Base-by-base conservation (phyloP, 2,888 invertebrate genomes). In the Thalpophila matura region DNA sequence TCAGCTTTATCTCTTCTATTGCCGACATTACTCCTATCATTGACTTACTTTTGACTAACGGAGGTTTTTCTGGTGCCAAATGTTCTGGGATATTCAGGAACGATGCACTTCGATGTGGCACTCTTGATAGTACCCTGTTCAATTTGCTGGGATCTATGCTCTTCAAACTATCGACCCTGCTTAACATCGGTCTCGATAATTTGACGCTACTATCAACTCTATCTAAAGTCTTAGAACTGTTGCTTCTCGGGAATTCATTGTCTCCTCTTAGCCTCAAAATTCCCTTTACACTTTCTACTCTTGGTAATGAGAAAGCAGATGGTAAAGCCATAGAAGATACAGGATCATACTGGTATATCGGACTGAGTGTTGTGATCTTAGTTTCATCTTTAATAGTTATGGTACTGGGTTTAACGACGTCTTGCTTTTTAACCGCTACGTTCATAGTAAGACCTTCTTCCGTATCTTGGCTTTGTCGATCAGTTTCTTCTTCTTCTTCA, bases 61-160 rank as follows among this genome's bases (percentile, higher is more conserved):
- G 92, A 4, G 95, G 93, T 63, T 93, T 93, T 33, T 89, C 89
- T 10, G 94, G 93, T 0, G 84, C 78, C 18, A 94, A 79, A 79
- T 95, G 92, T 56, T 90, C 90, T 4, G 95, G 94, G 38, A 95
- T 92, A 24, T 95, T 95, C 1, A 95, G 73, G 85, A 94, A 95
- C 0, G 95, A 95, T 0, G 95, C 95, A 42, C 95, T 95, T 79
- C 94, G 88, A 63, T 93, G 91, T 1, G 95, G 95, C 2, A 95
- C 90, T 77, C 93, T 89, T 1, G 91, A 82, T 62, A 95, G 66
- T 0, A 95, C 91, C 68, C 89, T 95, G 47, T 92, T 95, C 0
- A 95, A 86, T 82, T 91, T 93, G 3, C 73, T 84, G 0, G 94
- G 92, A 64, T 94, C 94, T 43, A 95, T 89, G 61, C 82, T 93